phyloP scores from a whole-genome alignment of 1,140 invertebrate genomes.

The Zaprionus camerounensis region DNA sequence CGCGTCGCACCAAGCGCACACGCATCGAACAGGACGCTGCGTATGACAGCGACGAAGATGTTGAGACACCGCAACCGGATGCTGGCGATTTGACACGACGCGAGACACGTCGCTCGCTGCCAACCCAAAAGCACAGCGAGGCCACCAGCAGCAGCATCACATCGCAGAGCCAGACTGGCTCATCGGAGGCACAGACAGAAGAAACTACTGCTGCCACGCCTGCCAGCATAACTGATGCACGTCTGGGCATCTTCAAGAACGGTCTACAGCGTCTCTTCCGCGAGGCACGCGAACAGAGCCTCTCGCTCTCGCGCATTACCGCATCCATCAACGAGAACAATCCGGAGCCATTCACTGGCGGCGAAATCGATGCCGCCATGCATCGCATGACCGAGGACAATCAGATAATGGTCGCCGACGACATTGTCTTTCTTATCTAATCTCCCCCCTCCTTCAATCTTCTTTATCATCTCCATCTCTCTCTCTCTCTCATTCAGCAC shows the following conservation, averaged over 20 bases:
- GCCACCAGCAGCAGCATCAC: neutral
- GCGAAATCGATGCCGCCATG: constrained; percentile 92
- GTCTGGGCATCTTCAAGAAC: constrained; percentile 86
- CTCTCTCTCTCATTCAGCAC: constrained; percentile 9
- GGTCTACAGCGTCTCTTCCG: constrained; percentile 88
- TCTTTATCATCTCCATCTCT: neutral
- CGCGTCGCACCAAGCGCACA: constrained; percentile 66
- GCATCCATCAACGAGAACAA: constrained; percentile 87
- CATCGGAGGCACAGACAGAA: neutral
- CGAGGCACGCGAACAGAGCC: constrained; percentile 88
- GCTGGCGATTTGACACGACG: constrained; percentile 76
- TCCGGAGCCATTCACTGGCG: constrained; percentile 87
- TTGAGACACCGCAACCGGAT: constrained; percentile 75
- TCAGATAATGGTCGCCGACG: constrained; percentile 95
- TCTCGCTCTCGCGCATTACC: constrained; percentile 87
- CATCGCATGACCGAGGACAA: constrained; percentile 94
- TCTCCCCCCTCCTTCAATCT: neutral
- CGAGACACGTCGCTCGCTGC: constrained; percentile 67
- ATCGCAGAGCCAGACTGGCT: constrained; percentile 39
- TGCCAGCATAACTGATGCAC: constrained; percentile 56
- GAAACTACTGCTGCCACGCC: constrained; percentile 9
- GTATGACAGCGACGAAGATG: constrained; percentile 73
- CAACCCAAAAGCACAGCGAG: constrained; percentile 24
- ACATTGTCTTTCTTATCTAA: constrained; percentile 94
- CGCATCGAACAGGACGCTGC: constrained; percentile 81